phyloP scores from a whole-genome alignment of 1,140 invertebrate species.

The Anagrus nilaparvatae region DNA sequence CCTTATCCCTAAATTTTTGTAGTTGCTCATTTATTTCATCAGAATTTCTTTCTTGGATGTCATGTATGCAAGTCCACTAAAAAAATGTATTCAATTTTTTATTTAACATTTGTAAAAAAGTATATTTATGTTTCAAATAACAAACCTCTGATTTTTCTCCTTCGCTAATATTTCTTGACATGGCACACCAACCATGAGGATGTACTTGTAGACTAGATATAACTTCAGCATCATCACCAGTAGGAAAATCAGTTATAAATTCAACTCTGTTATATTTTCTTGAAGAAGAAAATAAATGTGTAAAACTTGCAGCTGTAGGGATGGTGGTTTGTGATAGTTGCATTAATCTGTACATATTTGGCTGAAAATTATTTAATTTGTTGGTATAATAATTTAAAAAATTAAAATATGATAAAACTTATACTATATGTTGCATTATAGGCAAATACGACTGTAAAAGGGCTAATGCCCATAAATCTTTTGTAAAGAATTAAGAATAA shows the following conservation, averaged over 20 bases:
- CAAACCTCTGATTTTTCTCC: constrained; percentile 74
- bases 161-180: constrained; percentile 77
- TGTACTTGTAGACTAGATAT: constrained; percentile 85
- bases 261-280: constrained; percentile 76
- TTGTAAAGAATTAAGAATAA: no score
- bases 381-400: no score
- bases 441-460: no score
- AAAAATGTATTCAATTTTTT: constrained; percentile 9
- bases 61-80: constrained; percentile 87
- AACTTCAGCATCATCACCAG: constrained; percentile 75
- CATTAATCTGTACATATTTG: constrained; percentile 82
- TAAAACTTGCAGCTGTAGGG: constrained; percentile 65
- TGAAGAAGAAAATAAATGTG: constrained; percentile 64
- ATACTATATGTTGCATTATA: no score
- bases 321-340: constrained; percentile 72
- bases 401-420: no score
- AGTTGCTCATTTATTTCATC: constrained; percentile 24
- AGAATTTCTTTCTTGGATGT: constrained; percentile 64
- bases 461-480: no score
- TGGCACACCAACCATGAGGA: constrained; percentile 80
- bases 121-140: background rate
- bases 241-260: constrained; percentile 81
- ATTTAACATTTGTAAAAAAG: background rate
- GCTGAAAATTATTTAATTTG: no score
- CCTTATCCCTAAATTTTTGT: constrained; percentile 28